Base-by-base conservation (phyloP, 2,888 invertebrate species). In the Philopedon plagiatum region DNA sequence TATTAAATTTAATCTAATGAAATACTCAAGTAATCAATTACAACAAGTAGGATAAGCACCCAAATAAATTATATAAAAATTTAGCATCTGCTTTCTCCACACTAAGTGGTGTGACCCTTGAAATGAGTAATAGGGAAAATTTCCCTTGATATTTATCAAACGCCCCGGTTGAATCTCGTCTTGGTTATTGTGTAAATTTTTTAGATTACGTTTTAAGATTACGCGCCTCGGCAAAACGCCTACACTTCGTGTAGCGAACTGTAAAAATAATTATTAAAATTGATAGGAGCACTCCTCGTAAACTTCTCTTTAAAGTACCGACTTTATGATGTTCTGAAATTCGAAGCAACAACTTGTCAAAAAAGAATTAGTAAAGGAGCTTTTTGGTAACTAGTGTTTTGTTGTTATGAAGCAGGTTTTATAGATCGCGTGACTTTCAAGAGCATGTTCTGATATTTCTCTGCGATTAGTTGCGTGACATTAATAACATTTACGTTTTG, bases 131-230 rank as follows among this genome's bases (percentile, higher is more conserved):
- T 46, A 23, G 21, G n/a, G 11, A 3, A n/a, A 46, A 21, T 23
- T 46, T 46, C 21, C 46, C n/a, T 46, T 46, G 46, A 46, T 23
- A 23, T 46, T 46, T 46, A 23, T 46, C 23, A 46, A 19, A 21
- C 21, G n/a, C 19, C 3, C 0, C 18, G 18, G 9, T 18, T 44
- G 15, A 44, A 19, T 44, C 3, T 21, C 46, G 11, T 46, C 46
- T 8, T 21, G 11, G 11, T 46, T 8, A 39, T 39, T 39, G 39
- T 39, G 19, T 19, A 44, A 46, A n/a, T 46, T 46, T 46, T 46
- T 21, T 11, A n/a, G 21, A 46, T 46, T 46, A 46, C n/a, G n/a
- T n/a, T n/a, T n/a, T n/a, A n/a, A n/a, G n/a, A n/a, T n/a, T n/a
- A n/a, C n/a, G n/a, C n/a, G 19, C 21, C n/a, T 23, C 8, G 21